Evolutionary conservation across 2,888 invertebrate genomes (phyloP).

Genomic region (Aphodius granarius): DNA sequence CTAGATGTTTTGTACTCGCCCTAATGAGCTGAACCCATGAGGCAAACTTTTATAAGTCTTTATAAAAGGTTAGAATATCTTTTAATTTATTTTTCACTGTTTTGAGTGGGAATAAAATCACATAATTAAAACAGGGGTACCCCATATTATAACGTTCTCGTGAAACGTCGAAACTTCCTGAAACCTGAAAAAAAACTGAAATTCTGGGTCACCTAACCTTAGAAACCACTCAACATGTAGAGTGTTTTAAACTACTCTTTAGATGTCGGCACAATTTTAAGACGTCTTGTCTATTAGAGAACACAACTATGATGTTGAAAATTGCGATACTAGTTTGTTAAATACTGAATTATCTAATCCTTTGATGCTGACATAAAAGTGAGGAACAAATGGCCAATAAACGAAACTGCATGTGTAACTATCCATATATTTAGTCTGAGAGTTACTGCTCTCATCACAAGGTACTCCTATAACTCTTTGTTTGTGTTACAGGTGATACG

Average conservation of each 20-base stretch:
- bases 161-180: background rate
- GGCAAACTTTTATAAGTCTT: no score
- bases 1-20: no score
- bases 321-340: no score
- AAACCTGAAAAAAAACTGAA: background rate
- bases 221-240: background rate
- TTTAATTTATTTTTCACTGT: no score
- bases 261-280: no score
- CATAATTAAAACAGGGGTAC: background rate
- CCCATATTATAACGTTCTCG: background rate
- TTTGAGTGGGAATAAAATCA: background rate
- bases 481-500: slow-evolving; percentile 67
- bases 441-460: background rate
- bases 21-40: no score
- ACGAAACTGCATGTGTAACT: background rate
- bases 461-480: background rate
- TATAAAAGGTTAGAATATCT: no score
- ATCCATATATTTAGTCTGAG: background rate
- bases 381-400: background rate
- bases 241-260: no score
- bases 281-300: no score
- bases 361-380: background rate
- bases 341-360: background rate
- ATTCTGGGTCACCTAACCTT: background rate
- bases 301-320: no score